Percentiles rank a stretch among this genome's conserved stretches.
phyloP scores from a whole-genome alignment of 2,797 vertebrate species.

The Phataginus tetradactyla region DNA sequence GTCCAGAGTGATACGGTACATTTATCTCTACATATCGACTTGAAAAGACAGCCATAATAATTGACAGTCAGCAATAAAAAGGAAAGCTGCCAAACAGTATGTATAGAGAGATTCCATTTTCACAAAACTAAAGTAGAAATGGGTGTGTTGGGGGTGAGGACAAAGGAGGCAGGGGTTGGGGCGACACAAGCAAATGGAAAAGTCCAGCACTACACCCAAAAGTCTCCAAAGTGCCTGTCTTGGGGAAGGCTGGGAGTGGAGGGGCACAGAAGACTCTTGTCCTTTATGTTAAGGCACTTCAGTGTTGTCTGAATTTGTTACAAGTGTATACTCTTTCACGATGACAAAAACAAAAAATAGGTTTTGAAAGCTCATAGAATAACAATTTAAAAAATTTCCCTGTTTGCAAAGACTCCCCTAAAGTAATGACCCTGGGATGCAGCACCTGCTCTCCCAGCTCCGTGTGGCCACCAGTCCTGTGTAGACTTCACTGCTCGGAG shows the following conservation, averaged over 20 bases:
- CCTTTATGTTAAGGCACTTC: not conserved
- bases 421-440: not conserved
- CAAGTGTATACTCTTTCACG: not conserved
- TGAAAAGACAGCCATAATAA: not conserved
- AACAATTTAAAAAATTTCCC: not conserved
- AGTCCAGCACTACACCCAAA: not conserved
- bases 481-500: fast-evolving
- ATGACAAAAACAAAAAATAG: not conserved
- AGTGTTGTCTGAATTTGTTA: not conserved
- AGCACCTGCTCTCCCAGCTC: fast-evolving
- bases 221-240: not conserved
- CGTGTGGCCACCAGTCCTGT: fast-evolving
- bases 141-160: not conserved
- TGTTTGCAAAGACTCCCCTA: not conserved
- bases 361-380: not conserved
- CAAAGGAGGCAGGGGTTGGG: not conserved
- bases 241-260: not conserved
- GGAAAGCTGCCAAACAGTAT: not conserved
- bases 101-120: not conserved
- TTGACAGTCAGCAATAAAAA: not conserved
- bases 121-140: not conserved
- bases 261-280: not conserved
- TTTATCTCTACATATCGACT: not conserved
- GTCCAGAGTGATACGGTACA: not conserved
- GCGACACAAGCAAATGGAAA: not conserved